Conservation (phyloP, 2,113 vertebrate genomes). For the Xenus cinereus region DNA sequence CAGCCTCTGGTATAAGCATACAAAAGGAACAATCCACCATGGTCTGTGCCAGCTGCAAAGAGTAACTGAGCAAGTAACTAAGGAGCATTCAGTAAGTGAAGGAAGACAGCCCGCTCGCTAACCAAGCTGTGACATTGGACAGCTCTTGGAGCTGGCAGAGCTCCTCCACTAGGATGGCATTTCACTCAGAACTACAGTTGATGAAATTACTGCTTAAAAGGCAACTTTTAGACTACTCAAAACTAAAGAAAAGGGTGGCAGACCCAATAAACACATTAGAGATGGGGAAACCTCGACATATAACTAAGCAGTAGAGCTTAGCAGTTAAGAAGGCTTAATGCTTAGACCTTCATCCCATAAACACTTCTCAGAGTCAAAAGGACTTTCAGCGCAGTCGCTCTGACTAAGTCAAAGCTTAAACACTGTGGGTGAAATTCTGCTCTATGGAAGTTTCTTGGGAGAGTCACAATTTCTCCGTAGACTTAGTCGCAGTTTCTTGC, state of each 20-base stretch:
- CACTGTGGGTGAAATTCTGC: not conserved
- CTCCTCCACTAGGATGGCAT: not conserved
- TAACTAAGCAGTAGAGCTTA: not conserved
- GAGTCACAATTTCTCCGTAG: not conserved
- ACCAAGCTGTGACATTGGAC: not conserved
- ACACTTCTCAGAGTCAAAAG: not conserved
- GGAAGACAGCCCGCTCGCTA: not conserved
- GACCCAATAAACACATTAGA: not conserved
- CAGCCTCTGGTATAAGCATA: not conserved
- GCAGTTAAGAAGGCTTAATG: constrained; percentile 14
- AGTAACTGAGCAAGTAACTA: not conserved
- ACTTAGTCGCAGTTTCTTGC: not conserved
- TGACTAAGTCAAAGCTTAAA: not conserved
- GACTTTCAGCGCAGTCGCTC: not conserved
- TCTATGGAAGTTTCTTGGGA: not conserved
- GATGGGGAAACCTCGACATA: not conserved
- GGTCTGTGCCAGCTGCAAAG: not conserved
- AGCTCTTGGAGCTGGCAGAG: not conserved
- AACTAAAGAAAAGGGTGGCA: not conserved
- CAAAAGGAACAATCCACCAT: not conserved
- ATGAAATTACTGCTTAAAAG: not conserved
- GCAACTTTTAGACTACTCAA: not conserved
- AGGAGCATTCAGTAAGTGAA: not conserved
- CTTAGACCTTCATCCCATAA: constrained; percentile 15
- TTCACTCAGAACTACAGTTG: not conserved